Evolutionary conservation across 2,888 invertebrate species (phyloP).

Genomic region (Dicyrtoma fusca): DNA sequence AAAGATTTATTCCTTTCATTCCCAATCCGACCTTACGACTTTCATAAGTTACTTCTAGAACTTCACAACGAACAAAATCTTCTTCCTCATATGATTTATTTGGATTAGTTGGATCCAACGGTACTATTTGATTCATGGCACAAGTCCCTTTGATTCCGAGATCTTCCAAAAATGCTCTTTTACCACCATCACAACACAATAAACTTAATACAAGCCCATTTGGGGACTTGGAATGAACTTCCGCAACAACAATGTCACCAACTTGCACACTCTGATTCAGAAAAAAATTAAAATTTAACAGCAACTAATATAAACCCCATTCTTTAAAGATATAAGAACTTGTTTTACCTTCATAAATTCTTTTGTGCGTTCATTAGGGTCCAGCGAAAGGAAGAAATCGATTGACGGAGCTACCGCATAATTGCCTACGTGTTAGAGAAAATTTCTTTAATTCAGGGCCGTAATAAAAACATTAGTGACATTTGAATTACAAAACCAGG

Average conservation of each 20-base stretch:
- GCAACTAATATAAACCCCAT: not conserved
- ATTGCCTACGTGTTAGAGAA: slow-evolving; percentile 65
- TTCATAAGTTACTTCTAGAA: slow-evolving; percentile 71
- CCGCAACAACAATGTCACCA: slow-evolving; percentile 60
- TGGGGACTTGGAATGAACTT: slow-evolving; percentile 59
- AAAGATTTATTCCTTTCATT: slow-evolving; percentile 77
- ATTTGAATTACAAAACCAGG: too few species aligned
- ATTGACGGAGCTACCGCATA: slow-evolving; percentile 84
- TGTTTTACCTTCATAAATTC: slow-evolving; percentile 83
- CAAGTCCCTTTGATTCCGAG: slow-evolving; percentile 74
- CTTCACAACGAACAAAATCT: slow-evolving; percentile 86
- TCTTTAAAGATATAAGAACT: too few species aligned
- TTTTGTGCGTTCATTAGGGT: slow-evolving; percentile 74
- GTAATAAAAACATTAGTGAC: slow-evolving; percentile 3
- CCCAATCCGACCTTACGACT: slow-evolving; percentile 85
- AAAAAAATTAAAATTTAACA: not conserved
- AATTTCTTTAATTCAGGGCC: slow-evolving; percentile 32
- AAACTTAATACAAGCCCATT: slow-evolving; percentile 68
- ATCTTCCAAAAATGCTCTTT: slow-evolving; percentile 80
- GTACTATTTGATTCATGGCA: slow-evolving; percentile 44
- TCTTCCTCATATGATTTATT: slow-evolving; percentile 73
- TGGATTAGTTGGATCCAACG: slow-evolving; percentile 45
- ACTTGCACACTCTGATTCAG: slow-evolving; percentile 59
- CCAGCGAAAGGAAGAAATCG: slow-evolving; percentile 80
- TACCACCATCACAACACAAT: slow-evolving; percentile 78